phyloP scores from a whole-genome alignment of 2,888 invertebrate species.

The Xanthia icteritia region DNA sequence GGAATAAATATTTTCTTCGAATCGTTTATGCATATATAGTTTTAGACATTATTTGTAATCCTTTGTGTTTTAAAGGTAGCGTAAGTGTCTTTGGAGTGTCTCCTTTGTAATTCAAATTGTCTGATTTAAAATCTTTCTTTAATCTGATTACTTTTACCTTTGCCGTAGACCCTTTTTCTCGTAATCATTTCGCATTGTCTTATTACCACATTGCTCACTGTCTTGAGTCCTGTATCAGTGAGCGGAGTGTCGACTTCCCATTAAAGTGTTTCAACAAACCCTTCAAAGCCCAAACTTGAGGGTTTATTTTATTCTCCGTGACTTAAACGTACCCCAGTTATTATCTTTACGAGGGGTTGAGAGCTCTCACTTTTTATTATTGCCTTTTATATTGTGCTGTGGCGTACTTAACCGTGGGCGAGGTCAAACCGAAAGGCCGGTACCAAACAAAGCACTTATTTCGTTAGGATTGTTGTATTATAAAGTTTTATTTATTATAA shows the following conservation, averaged over 20 bases:
- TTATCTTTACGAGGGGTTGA: slow-evolving; percentile 89
- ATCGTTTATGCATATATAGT: slow-evolving; percentile 10
- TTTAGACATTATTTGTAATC: slow-evolving; percentile 29
- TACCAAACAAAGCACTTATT: slow-evolving; percentile 77
- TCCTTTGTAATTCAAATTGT: slow-evolving; percentile 40
- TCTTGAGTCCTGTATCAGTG: neutral
- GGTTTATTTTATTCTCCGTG: slow-evolving; percentile 75
- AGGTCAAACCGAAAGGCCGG: slow-evolving; percentile 74
- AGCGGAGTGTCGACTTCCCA: slow-evolving; percentile 48
- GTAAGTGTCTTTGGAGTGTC: slow-evolving; percentile 15
- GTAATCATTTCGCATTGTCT: slow-evolving; percentile 8
- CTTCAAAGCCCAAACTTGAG: slow-evolving; percentile 69
- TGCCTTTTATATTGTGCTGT: slow-evolving; percentile 82
- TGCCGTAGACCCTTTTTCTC: slow-evolving; percentile 2
- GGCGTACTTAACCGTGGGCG: slow-evolving; percentile 78
- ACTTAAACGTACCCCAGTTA: slow-evolving; percentile 79
- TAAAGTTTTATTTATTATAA: slow-evolving; percentile 68
- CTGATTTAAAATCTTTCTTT: slow-evolving; percentile 25
- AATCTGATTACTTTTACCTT: neutral
- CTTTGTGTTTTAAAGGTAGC: slow-evolving; percentile 21
- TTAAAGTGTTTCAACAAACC: slow-evolving; percentile 71
- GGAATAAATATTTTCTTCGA: slow-evolving; percentile 32
- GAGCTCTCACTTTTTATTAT: slow-evolving; percentile 86
- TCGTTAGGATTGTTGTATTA: slow-evolving; percentile 59
- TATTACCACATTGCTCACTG: slow-evolving; percentile 15